A percentile compares a stretch with the other conserved stretches of the same genome.
These are phyloP conservation scores for Petaurus breviceps DNA, from an alignment of 2,113 vertebrate genomes.

Conservation along the genomic window DNA sequence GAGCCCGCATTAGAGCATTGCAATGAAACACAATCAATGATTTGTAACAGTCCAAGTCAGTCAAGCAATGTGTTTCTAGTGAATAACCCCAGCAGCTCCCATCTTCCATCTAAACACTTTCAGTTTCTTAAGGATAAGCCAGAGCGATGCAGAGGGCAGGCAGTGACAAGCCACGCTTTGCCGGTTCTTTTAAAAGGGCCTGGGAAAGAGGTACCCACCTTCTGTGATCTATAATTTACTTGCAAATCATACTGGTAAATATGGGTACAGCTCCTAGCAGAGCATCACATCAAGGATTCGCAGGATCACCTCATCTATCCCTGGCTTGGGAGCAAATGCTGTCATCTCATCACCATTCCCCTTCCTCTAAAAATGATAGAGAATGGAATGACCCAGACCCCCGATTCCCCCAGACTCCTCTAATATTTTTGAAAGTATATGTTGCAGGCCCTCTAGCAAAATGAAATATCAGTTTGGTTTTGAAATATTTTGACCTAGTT, in stretches of 20 bases:
- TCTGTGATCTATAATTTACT: background rate
- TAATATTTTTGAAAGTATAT: background rate
- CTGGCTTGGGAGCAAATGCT: background rate
- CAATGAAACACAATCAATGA: background rate
- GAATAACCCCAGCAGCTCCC: background rate
- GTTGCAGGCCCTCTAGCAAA: background rate
- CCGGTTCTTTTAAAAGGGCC: background rate
- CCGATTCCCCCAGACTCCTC: background rate
- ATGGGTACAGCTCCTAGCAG: background rate
- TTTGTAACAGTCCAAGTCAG: background rate
- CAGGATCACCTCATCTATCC: background rate
- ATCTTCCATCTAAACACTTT: background rate
- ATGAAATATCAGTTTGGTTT: background rate
- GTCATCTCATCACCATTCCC: background rate
- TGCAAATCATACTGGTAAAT: background rate
- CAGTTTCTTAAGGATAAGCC: background rate
- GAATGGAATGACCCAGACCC: background rate
- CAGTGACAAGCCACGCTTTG: background rate
- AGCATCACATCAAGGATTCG: background rate
- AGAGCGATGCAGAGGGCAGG: background rate
- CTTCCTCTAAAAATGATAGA: background rate
- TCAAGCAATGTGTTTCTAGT: background rate
- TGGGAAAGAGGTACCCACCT: background rate
- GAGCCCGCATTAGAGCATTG: background rate
- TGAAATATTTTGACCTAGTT: background rate